Base-by-base conservation (phyloP, 2,797 vertebrate genomes). In the Australoheros facetus region DNA sequence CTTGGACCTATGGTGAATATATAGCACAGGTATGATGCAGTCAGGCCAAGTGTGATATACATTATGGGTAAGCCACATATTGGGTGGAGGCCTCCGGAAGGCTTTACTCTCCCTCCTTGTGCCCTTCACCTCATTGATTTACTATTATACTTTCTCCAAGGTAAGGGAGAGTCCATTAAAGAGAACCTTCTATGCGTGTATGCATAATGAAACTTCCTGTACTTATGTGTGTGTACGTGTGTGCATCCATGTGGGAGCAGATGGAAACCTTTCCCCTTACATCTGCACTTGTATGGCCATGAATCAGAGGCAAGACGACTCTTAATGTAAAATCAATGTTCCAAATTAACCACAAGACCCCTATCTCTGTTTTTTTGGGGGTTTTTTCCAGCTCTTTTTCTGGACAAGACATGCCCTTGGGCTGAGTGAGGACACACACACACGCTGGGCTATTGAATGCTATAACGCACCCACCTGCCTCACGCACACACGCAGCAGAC, bases 91-190 rank as follows among this genome's bases (percentile, higher is more conserved):
- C 79, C 57, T 88, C 78, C 64, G 51, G 80, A 79, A 86, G 60
- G 75, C 85, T 88, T 76, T 59, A 59, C 79, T 75, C 89, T 87
- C 89, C 91, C 91, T 91, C 92, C 91, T 85, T 34, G 84, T 92
- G 89, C 89, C 94, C 93, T 95, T 95, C 93, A 93, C 90, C 93
- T 91, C 89, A 95, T 95, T 94, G 96, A 96, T 96, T 96, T 95
- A 90, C 93, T 90, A 95, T 95, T 94, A 95, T 73, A 89, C 87
- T 86, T 93, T 91, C 90, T 92, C 85, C 87, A 87, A 94, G 92
- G 93, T 92, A 95, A 93, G 84, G 60, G 71, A 90, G 90, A 95
- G 95, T 96, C 94, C 89, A 96, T 96, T 96, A 96, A 94, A 94
- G 79, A 78, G 72, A 90, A 77, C 84, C 85, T 83, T 85, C 85